These are phyloP conservation scores for Myoxocephalus aenaeus DNA, from an alignment of 2,797 vertebrate species.

Conservation along the genomic window DNA sequence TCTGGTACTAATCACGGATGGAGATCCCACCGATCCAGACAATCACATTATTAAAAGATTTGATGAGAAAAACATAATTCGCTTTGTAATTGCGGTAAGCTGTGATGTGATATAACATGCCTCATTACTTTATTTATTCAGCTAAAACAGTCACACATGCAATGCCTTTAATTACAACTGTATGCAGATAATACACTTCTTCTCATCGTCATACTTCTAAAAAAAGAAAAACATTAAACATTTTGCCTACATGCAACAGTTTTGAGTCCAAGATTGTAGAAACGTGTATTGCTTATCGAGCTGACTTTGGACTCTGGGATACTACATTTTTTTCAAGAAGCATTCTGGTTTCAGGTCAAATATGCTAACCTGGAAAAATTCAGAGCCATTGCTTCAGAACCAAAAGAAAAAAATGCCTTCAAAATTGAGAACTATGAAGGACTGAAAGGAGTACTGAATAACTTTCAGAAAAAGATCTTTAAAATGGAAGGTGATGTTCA, in stretches of 20 bases:
- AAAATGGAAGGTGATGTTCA: slow-evolving; percentile 81
- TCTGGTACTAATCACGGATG: slow-evolving; percentile 89
- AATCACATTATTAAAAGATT: rapidly evolving
- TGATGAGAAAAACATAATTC: slow-evolving; percentile 68
- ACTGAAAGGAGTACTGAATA: slow-evolving; percentile 77
- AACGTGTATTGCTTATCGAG: not conserved
- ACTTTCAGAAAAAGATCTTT: slow-evolving; percentile 85
- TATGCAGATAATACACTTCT: not conserved
- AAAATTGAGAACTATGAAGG: slow-evolving; percentile 79
- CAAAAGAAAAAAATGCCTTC: slow-evolving; percentile 76
- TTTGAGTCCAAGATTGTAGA: not conserved
- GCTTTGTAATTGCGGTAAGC: slow-evolving; percentile 88
- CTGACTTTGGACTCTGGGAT: not conserved
- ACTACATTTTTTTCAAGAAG: not conserved
- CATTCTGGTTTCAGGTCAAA: slow-evolving; percentile 78
- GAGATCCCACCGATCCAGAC: slow-evolving; percentile 73
- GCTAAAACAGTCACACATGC: not conserved
- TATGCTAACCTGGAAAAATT: slow-evolving; percentile 8
- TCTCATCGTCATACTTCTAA: not conserved
- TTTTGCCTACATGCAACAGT: not conserved
- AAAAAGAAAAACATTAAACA: not conserved
- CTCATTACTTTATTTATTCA: not conserved
- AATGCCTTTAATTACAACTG: not conserved
- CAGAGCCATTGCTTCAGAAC: slow-evolving; percentile 78
- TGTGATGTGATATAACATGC: not conserved